Base-by-base conservation (phyloP, 2,113 vertebrate species). In the Megaceryle maxima region DNA sequence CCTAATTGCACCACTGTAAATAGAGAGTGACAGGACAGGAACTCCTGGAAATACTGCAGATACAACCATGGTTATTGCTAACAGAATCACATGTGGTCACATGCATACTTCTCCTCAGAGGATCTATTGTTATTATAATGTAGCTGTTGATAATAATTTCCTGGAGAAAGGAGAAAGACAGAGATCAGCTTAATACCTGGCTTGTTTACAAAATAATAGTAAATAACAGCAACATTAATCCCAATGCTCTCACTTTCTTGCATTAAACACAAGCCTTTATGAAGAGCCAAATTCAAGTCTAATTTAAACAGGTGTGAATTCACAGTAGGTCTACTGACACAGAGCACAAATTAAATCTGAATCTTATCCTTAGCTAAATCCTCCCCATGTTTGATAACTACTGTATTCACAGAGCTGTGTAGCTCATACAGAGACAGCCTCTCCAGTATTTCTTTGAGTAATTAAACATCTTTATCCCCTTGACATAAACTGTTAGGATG, bases 271-370 rank as follows among this genome's bases (percentile, higher is more conserved):
- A 79, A 33, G 80, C 50, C 18, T 73, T 17, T 66, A 90, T 25
- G 56, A 81, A 84, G 69, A 88, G 53, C 11, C 46, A 84, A 50
- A 96, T 79, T 73, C 73, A 46, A 75, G 57, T 26, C 53, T 92
- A 60, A 95, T 76, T 94, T 91, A 87, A 94, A 89, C 81, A 96
- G 74, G 95, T 96, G 91, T 92, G 81, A 94, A 95, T 87, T 89
- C 88, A 91, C 83, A 93, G 85, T 48, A 72, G 69, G 66, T 92
- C 64, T 81, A 37, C 2, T 88, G 94, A 90, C 76, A 95, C 33
- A 67, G 33, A 68, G 29, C 59, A 78, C 56, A 83, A 88, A 94
- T 92, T 83, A 93, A 85, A 88, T 22, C 64, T 81, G 60, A 93
- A 78, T 19, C 55, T 66, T 63, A 66, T 75, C 91, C 83, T 88